Evolutionary conservation across 1,140 invertebrate genomes (phyloP).

Genomic region (Drosophila oshimai): DNA sequence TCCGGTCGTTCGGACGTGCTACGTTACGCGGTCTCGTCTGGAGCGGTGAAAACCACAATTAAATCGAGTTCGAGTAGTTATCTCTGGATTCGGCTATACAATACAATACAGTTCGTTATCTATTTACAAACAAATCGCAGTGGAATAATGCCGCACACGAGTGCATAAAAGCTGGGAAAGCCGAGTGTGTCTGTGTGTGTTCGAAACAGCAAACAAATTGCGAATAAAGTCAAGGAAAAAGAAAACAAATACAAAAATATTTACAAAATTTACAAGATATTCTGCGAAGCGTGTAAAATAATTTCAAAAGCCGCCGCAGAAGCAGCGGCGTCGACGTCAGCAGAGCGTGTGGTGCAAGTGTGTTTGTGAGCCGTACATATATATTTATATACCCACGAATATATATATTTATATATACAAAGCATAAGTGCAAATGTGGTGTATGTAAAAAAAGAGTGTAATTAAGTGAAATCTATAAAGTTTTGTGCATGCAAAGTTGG

Average conservation of each 20-base stretch:
- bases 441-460: constrained; percentile 32
- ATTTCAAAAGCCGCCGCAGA: constrained; percentile 39
- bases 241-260: neutral
- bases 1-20: constrained; percentile 4
- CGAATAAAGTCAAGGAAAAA: neutral
- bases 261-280: constrained; percentile 12
- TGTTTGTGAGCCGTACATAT: constrained; percentile 60
- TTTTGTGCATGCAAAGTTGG: constrained; percentile 36
- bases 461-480: constrained; percentile 66
- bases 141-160: constrained; percentile 7
- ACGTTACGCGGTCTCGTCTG: neutral
- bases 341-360: constrained; percentile 60
- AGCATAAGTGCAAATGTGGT: constrained; percentile 37
- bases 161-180: constrained; percentile 4
- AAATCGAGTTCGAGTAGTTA: neutral
- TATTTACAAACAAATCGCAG: constrained; percentile 21
- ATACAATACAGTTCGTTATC: constrained; percentile 1
- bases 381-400: constrained; percentile 19
- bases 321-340: constrained; percentile 34
- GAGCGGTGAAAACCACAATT: neutral
- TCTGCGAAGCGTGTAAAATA: constrained; percentile 55
- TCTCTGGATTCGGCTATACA: neutral
- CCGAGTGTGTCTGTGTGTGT: constrained; percentile 1
- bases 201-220: constrained; percentile 29
- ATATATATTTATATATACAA: constrained; percentile 11